Evolutionary conservation across 2,888 invertebrate species (phyloP).

Genomic region (Stenoptilia bipunctidactyla): DNA sequence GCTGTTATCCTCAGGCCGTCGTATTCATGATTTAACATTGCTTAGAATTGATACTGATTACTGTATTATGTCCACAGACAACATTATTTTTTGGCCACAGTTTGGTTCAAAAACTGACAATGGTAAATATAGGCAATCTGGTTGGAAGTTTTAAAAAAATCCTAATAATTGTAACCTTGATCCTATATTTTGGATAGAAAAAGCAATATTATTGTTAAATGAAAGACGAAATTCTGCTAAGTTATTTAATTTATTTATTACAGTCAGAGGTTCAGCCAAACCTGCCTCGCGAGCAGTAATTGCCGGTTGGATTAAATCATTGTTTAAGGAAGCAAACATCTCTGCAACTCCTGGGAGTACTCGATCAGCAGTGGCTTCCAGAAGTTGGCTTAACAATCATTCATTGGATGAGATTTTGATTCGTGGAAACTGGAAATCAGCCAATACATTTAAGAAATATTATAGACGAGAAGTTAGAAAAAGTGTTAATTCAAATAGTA

Average conservation of each 20-base stretch:
- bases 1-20: constrained; percentile 1
- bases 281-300: constrained; percentile 8
- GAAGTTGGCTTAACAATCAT: constrained; percentile 6
- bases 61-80: not conserved
- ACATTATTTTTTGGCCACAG: constrained; percentile 3
- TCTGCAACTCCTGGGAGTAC: constrained; percentile 6
- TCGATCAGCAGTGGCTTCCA: constrained; percentile 9
- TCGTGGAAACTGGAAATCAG: constrained; percentile 3
- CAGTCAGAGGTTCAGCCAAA: not conserved
- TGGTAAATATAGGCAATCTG: not conserved
- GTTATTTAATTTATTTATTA: not conserved
- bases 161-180: not conserved
- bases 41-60: not conserved
- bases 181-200: constrained; percentile 8
- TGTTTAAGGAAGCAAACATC: constrained; percentile 6
- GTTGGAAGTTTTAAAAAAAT: not conserved
- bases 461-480: constrained; percentile 3
- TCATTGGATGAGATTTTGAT: constrained; percentile 6
- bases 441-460: constrained; percentile 5
- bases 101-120: constrained; percentile 4
- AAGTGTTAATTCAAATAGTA: constrained; percentile 1
- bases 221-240: constrained; percentile 7
- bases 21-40: constrained; percentile 3
- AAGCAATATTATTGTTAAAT: constrained; percentile 3
- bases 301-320: constrained; percentile 6